Percentiles rank a stretch among this genome's conserved stretches.
Evolutionary conservation across 2,113 vertebrate species (phyloP).

Genomic region (Synodontis membranacea): DNA sequence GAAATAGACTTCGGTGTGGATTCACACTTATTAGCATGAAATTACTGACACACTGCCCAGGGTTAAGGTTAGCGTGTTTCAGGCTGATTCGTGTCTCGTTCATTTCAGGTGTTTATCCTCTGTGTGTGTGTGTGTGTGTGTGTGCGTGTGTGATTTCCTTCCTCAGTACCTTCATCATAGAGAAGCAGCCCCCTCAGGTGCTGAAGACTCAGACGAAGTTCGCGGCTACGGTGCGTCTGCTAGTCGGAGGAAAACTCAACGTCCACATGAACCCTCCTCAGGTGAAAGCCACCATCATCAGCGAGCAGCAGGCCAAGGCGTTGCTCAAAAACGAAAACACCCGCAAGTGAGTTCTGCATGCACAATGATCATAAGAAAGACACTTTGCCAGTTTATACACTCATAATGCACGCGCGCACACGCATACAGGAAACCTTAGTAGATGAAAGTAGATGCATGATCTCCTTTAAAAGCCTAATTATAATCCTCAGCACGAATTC

Average conservation of each 20-base stretch:
- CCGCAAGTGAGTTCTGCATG: conserved; percentile 78
- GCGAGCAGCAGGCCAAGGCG: conserved; percentile 91
- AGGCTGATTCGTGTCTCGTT: too few relatives aligned
- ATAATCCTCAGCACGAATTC: not conserved
- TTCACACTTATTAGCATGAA: not conserved
- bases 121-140: conserved; percentile 3
- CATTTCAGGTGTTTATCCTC: not conserved
- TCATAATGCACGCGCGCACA: not conserved
- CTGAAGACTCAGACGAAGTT: conserved; percentile 98
- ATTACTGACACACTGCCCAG: not conserved
- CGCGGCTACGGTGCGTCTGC: conserved; percentile 89
- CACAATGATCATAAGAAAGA: not conserved
- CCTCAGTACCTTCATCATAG: conserved; percentile 94
- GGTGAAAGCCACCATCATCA: conserved; percentile 98
- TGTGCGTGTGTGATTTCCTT: conserved; percentile 28
- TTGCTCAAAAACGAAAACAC: conserved; percentile 90
- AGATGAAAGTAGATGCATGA: not conserved
- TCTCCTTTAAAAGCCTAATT: not conserved
- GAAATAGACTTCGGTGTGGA: too few relatives aligned
- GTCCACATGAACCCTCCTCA: conserved; percentile 98
- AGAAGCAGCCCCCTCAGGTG: conserved; percentile 97
- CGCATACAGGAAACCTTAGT: not conserved
- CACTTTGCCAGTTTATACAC: not conserved
- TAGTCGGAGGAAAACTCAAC: conserved; percentile 94
- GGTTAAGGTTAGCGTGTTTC: not conserved